These are phyloP conservation scores for Danio kyathit DNA, from an alignment of 2,797 vertebrate species.

Conservation along the genomic window DNA sequence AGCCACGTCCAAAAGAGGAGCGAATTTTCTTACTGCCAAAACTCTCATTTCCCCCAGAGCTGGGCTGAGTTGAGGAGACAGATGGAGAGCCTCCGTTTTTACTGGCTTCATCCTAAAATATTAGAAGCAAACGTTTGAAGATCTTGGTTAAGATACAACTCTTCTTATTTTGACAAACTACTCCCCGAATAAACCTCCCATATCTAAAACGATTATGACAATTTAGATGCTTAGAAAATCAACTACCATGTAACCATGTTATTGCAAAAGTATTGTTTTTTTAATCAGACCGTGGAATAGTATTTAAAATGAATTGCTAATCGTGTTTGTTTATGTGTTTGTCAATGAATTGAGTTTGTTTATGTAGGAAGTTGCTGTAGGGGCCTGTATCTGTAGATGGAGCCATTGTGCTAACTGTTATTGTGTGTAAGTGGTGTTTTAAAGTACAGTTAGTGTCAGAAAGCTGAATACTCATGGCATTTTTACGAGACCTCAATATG, in stretches of 20 bases:
- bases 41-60: slow-evolving; percentile 68
- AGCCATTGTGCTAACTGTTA: background rate
- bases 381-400: background rate
- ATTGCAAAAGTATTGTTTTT: background rate
- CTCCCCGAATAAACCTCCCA: background rate
- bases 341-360: background rate
- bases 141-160: background rate
- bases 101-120: slow-evolving; percentile 71
- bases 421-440: background rate
- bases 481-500: background rate
- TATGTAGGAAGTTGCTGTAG: no score
- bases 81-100: slow-evolving; percentile 73
- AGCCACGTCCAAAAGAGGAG: slow-evolving; percentile 92
- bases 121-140: background rate
- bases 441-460: slow-evolving; percentile 18
- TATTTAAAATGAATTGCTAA: background rate
- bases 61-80: slow-evolving; percentile 70
- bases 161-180: background rate
- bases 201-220: background rate
- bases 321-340: background rate
- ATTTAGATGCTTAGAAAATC: background rate
- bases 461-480: background rate
- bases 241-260: background rate
- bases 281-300: background rate
- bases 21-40: slow-evolving; percentile 91